These are phyloP conservation scores for Mionectes macconnelli DNA, from an alignment of 2,113 vertebrate genomes.

Conservation along the genomic window DNA sequence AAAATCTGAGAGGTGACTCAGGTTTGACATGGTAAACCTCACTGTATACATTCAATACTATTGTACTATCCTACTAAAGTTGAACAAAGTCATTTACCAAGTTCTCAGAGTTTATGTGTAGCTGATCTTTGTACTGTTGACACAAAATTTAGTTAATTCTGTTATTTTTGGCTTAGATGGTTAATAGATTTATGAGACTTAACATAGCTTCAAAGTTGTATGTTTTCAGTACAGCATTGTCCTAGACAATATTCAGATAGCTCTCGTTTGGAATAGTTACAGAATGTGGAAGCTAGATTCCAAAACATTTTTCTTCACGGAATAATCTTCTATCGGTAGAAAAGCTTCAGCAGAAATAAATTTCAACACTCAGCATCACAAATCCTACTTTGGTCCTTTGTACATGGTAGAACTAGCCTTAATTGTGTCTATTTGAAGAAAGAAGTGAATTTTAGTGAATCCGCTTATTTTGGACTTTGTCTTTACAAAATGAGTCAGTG, in stretches of 20 bases:
- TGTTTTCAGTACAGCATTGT: neutral
- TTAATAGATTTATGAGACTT: neutral
- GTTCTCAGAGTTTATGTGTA: neutral
- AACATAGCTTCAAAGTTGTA: neutral
- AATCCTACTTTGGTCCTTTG: neutral
- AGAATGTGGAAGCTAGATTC: neutral
- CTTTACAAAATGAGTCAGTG: neutral
- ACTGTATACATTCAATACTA: neutral
- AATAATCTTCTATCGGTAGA: neutral
- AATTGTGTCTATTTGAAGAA: neutral
- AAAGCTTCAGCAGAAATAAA: neutral
- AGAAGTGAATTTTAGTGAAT: neutral
- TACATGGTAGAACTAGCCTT: neutral
- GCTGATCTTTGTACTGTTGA: neutral
- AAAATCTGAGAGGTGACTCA: neutral
- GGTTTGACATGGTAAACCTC: accelerated
- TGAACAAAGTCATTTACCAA: neutral
- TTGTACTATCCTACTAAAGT: neutral
- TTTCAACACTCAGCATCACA: neutral
- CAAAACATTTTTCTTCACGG: neutral
- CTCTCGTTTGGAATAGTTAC: neutral
- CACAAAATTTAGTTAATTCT: neutral
- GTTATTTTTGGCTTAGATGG: neutral
- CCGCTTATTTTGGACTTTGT: neutral
- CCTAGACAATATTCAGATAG: neutral